Evolutionary conservation across 2,888 invertebrate species (phyloP), one percentile per base, ranked within the genome.

Genomic region (Synergus gifuensis): DNA sequence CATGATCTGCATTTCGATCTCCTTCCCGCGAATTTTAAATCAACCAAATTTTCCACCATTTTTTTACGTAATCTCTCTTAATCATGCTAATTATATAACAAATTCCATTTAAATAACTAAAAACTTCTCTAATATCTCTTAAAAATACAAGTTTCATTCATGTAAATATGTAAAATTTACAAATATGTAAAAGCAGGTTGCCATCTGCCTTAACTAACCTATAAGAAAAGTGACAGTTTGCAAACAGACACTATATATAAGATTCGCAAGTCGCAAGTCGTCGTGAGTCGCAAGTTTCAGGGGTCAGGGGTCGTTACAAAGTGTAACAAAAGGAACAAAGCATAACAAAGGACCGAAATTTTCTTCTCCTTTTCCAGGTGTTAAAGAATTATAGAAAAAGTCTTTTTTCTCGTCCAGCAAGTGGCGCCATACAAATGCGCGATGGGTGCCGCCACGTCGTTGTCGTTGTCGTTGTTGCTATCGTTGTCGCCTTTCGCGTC

Each of bases 381-480:
- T 18, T 18, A n/a, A 54, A 8, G 2, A n/a, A 54, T 7, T n/a
- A 54, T n/a, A 54, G 22, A 54, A 2, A 54, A 2, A n/a, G 2
- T 18, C 18, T 18, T 49, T 14, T 14, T 49, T 54, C 9, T 9
- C 9, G 18, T 16, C 69, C 18, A 36, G 49, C 49, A 73, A 49
- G 73, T 73, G 73, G 73, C 73, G 73, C 54, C 54, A 28, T 73
- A 14, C 60, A 14, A 60, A 14, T 46, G 46, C 14, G 66, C 66
- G 66, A 66, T 66, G 66, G 44, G 54, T 54, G 36, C 73, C 49
- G 16, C 36, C 54, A 54, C 73, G 54, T 69, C 69, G 69, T 73
- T 54, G 14, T n/a, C 54, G 69, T 73, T 54, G 14, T n/a, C 54
- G 49, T 16, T 49, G 73, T 73, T 73, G 73, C 36, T 73, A 66